phyloP scores from a whole-genome alignment of 1,140 invertebrate genomes.

The Cheumatopsyche charites region DNA sequence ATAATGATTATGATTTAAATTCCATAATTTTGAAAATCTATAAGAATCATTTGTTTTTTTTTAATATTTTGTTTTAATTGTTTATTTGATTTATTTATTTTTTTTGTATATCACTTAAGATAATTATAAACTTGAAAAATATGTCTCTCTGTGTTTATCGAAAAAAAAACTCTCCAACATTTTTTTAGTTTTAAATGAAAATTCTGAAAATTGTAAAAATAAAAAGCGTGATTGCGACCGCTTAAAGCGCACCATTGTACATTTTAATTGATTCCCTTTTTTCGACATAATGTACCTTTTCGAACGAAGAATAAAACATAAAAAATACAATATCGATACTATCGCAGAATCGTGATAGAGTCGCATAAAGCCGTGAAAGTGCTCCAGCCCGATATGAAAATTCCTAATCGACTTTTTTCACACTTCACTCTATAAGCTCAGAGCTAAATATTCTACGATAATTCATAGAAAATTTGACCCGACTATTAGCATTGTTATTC shows the following conservation, averaged over 20 bases:
- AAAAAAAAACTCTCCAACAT: too few relatives aligned
- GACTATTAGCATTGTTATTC: too few relatives aligned
- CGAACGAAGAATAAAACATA: background rate
- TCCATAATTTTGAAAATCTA: too few relatives aligned
- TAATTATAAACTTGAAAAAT: too few relatives aligned
- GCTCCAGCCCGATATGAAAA: background rate
- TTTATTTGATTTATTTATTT: too few relatives aligned
- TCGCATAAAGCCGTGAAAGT: constrained; percentile 10
- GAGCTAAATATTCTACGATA: too few relatives aligned
- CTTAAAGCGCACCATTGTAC: constrained; percentile 9
- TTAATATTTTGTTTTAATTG: too few relatives aligned
- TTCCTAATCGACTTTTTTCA: constrained; percentile 7
- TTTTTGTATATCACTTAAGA: too few relatives aligned
- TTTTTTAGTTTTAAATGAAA: too few relatives aligned
- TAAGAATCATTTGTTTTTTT: too few relatives aligned
- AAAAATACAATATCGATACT: constrained; percentile 4
- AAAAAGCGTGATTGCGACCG: background rate
- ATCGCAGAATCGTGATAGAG: constrained; percentile 14
- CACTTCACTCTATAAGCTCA: background rate
- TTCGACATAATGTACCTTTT: background rate
- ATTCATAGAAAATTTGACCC: background rate
- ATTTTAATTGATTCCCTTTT: background rate
- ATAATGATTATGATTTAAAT: too few relatives aligned
- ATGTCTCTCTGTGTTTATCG: too few relatives aligned
- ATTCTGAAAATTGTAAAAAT: background rate